These are phyloP conservation scores for Metopia argyrocephala DNA, from an alignment of 2,888 invertebrate species.

Conservation along the genomic window DNA sequence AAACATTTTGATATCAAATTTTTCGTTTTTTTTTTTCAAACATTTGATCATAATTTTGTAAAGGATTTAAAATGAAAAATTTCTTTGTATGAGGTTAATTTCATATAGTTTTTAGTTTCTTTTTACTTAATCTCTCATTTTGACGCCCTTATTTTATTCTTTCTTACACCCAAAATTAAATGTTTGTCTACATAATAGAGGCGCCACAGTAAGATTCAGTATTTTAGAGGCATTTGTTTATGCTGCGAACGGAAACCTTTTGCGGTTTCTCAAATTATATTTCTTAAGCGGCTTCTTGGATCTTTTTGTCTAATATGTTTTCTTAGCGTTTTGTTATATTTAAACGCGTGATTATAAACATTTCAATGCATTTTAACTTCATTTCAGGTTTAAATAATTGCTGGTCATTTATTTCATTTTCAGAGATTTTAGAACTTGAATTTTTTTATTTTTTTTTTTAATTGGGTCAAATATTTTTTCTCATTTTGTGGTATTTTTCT, in stretches of 20 bases:
- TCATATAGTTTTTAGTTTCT: conserved; percentile 38
- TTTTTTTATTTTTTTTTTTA: conserved; percentile 32
- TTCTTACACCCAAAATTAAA: conserved; percentile 50
- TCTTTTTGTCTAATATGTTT: conserved; percentile 27
- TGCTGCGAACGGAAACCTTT: conserved; percentile 47
- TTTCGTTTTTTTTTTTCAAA: conserved; percentile 45
- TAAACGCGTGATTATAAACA: no score
- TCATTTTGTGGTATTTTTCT: conserved; percentile 36
- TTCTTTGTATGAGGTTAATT: conserved; percentile 46
- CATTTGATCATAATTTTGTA: conserved; percentile 54
- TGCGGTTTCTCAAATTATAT: conserved; percentile 40
- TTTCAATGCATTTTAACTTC: neutral
- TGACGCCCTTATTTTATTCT: conserved; percentile 55
- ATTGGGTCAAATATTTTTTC: conserved; percentile 51
- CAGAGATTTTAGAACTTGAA: neutral
- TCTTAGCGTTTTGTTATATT: no score
- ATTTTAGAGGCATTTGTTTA: neutral
- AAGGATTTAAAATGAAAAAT: conserved; percentile 6
- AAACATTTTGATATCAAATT: no score
- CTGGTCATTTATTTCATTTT: conserved; percentile 38
- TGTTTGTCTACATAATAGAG: conserved; percentile 35
- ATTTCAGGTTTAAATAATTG: conserved; percentile 27
- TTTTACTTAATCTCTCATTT: conserved; percentile 52
- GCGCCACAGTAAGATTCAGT: conserved; percentile 40
- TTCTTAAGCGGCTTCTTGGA: conserved; percentile 51